Conservation (phyloP, 2,113 vertebrate species). For the Chaetorhynchus papuensis region DNA sequence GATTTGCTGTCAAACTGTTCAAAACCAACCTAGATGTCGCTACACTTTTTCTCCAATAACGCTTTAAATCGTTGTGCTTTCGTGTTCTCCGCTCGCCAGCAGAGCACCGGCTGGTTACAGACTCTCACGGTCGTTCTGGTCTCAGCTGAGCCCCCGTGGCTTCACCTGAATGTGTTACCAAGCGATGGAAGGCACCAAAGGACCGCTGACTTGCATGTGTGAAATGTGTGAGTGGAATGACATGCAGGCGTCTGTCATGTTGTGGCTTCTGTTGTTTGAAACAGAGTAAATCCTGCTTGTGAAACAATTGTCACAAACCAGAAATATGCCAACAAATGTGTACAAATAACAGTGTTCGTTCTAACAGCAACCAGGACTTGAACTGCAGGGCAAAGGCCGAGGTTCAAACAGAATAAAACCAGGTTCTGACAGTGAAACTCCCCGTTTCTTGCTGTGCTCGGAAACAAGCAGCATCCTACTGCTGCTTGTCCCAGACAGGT, state of each 20-base stretch:
- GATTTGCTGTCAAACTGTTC: neutral
- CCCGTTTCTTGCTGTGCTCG: neutral
- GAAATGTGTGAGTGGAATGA: neutral
- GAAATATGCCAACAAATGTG: neutral
- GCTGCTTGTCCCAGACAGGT: rapidly evolving
- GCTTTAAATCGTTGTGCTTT: slow-evolving; percentile 29
- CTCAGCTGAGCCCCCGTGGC: neutral
- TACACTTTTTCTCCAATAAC: neutral
- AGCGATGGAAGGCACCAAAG: neutral
- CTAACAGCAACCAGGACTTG: neutral
- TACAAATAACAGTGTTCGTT: neutral
- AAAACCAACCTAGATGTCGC: neutral
- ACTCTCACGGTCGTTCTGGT: neutral
- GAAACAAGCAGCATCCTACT: neutral
- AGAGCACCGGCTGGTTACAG: neutral
- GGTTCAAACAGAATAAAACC: slow-evolving; percentile 52
- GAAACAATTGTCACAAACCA: neutral
- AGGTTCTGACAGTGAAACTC: slow-evolving; percentile 20
- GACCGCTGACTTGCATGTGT: neutral
- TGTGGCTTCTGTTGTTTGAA: slow-evolving; percentile 36
- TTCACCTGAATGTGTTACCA: neutral
- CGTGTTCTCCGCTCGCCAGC: neutral
- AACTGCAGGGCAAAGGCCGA: neutral
- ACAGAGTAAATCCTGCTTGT: slow-evolving; percentile 20
- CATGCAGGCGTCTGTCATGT: neutral